These are phyloP conservation scores for Bactericera cockerelli DNA, from an alignment of 1,140 invertebrate genomes.

Conservation along the genomic window DNA sequence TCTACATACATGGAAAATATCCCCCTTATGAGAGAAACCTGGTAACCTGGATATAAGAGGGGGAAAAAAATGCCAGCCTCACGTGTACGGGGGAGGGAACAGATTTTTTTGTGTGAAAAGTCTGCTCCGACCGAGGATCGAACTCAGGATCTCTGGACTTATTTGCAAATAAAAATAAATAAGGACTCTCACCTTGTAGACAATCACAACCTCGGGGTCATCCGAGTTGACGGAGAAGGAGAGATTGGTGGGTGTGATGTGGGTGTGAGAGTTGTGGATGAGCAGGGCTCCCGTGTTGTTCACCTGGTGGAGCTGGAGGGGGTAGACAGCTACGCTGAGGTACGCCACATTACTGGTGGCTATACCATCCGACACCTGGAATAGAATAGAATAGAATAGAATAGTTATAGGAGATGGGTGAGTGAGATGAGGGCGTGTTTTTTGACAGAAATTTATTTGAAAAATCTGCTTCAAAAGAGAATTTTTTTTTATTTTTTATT, in stretches of 20 bases:
- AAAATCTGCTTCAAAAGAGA: too few species aligned
- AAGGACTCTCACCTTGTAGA: conserved; percentile 22
- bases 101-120: too few species aligned
- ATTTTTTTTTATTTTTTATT: too few species aligned
- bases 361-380: conserved; percentile 72
- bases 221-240: conserved; percentile 74
- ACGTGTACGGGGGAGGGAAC: too few species aligned
- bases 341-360: conserved; percentile 47
- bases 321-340: conserved; percentile 57
- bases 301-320: conserved; percentile 55
- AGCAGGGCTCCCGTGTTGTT: conserved; percentile 70
- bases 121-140: too few species aligned
- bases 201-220: conserved; percentile 59
- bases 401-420: conserved; percentile 24
- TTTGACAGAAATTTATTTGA: too few species aligned
- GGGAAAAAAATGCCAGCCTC: too few species aligned
- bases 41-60: too few species aligned
- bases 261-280: conserved; percentile 58
- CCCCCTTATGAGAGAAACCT: too few species aligned
- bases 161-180: too few species aligned
- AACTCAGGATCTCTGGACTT: too few species aligned
- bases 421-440: conserved; percentile 17
- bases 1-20: too few species aligned
- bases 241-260: conserved; percentile 63
- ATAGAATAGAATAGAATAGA: conserved; percentile 15